These are phyloP conservation scores for Tipula vernalis DNA, from an alignment of 2,888 invertebrate species.

Conservation along the genomic window DNA sequence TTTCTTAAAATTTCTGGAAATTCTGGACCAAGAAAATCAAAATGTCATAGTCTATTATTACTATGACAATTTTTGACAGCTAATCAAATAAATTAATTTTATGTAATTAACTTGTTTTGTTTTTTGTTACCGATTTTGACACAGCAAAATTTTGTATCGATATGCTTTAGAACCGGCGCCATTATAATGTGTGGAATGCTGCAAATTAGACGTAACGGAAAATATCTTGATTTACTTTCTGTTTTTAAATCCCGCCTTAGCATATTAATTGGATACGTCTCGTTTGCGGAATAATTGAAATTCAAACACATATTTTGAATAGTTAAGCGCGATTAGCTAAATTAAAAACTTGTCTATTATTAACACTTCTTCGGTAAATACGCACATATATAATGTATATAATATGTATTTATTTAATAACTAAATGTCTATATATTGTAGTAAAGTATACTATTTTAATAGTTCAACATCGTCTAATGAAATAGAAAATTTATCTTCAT, in stretches of 20 bases:
- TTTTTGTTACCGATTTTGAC: no score
- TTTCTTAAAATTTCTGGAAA: no score
- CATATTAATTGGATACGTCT: neutral
- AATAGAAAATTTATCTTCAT: neutral
- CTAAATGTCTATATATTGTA: neutral
- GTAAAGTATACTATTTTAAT: neutral
- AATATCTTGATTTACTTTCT: no score
- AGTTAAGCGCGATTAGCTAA: neutral
- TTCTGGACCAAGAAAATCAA: no score
- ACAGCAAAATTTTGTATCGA: no score
- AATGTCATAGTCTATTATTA: no score
- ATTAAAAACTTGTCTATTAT: neutral
- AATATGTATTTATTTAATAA: neutral
- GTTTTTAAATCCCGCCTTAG: neutral
- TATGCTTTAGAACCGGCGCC: no score
- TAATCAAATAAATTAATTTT: no score
- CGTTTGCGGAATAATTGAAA: neutral
- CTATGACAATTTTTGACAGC: no score
- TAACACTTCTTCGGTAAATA: neutral
- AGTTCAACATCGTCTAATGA: neutral
- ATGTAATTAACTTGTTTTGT: no score
- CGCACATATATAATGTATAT: neutral
- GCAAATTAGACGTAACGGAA: no score
- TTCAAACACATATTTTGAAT: neutral
- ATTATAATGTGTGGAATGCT: no score